Evolutionary conservation across 2,888 invertebrate species (phyloP).

Genomic region (Drosophila vallismaia): DNA sequence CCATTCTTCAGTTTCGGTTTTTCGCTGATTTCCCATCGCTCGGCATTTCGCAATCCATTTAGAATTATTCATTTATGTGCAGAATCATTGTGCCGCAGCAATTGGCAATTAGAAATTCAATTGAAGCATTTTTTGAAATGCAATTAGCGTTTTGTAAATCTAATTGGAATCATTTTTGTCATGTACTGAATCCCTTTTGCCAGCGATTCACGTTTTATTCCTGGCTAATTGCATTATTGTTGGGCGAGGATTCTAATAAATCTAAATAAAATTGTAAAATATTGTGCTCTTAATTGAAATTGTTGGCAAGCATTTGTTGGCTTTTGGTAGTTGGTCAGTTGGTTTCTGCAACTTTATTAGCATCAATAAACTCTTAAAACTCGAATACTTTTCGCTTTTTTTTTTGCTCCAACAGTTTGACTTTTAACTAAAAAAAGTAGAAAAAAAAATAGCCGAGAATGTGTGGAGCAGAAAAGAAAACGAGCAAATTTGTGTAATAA

Average conservation of each 20-base stretch:
- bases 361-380: constrained; percentile 22
- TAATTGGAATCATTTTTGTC: constrained; percentile 53
- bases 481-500: constrained; percentile 67
- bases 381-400: constrained; percentile 10
- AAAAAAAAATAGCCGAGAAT: constrained; percentile 21
- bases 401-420: constrained; percentile 15
- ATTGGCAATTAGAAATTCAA: constrained; percentile 70
- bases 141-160: constrained; percentile 64
- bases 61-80: constrained; percentile 52
- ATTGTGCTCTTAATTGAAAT: background rate
- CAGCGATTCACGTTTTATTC: constrained; percentile 34
- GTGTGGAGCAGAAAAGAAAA: constrained; percentile 39
- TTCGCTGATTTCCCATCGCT: constrained; percentile 18
- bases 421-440: constrained; percentile 26
- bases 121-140: constrained; percentile 66
- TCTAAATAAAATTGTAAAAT: background rate
- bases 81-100: constrained; percentile 45
- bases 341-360: background rate
- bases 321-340: background rate
- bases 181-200: constrained; percentile 10
- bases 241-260: background rate
- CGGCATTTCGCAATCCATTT: constrained; percentile 37
- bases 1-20: constrained; percentile 19
- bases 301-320: background rate
- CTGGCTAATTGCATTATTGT: constrained; percentile 53